Percentiles rank a stretch among this genome's conserved stretches.
Evolutionary conservation across 2,113 vertebrate genomes (phyloP).

Genomic region (Mixornis gularis): DNA sequence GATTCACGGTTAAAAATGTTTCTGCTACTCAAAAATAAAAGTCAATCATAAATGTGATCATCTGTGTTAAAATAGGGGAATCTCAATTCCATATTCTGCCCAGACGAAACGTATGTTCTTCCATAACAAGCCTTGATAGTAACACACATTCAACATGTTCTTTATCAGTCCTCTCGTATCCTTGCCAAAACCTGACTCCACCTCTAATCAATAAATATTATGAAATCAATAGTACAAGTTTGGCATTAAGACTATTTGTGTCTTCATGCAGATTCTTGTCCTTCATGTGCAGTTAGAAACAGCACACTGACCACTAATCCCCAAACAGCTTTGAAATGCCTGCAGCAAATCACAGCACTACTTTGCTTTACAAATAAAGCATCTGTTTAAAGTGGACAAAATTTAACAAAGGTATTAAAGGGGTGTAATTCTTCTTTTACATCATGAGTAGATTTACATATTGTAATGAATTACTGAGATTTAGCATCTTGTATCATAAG

Average conservation of each 20-base stretch:
- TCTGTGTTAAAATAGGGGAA: not conserved
- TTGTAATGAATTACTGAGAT: not conserved
- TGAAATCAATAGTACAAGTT: not conserved
- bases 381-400: not conserved
- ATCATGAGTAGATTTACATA: not conserved
- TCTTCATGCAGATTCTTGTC: not conserved
- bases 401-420: not conserved
- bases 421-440: not conserved
- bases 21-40: not conserved
- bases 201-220: not conserved
- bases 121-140: not conserved
- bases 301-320: not conserved
- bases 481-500: not conserved
- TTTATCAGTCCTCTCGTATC: not conserved
- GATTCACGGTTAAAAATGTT: not conserved
- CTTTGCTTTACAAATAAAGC: not conserved
- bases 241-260: not conserved
- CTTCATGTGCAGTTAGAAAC: not conserved
- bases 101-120: not conserved
- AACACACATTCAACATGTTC: not conserved
- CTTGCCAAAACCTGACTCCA: not conserved
- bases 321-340: not conserved
- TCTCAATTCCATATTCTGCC: not conserved
- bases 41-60: not conserved
- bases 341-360: not conserved